Base-by-base conservation (phyloP, 2,888 invertebrate genomes). In the Trachelus stipa region DNA sequence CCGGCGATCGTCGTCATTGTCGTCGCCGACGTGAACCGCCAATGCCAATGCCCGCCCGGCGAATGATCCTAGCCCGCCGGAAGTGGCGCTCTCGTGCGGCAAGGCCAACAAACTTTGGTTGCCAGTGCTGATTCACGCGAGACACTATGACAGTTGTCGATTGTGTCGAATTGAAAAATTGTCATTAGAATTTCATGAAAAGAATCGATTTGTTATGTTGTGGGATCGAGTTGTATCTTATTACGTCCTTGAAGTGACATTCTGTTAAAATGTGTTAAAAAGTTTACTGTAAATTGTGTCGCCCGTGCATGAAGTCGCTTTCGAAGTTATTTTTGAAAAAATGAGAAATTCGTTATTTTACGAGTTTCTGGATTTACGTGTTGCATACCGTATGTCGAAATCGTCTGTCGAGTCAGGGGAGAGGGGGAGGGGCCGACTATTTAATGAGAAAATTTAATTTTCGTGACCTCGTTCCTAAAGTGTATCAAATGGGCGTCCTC, bases 381-480 rank as follows among this genome's bases (percentile, higher is more conserved):
- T 23, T 23, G 56, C 56, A 56, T 56, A 23, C 56, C 23, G 23
- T 9, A 23, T 56, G 56, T 56, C 71, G 71, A 31, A 34, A 33
- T 71, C 3, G 6, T 34, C 9, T 30, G 23, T 71, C 33, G 71
- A 71, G 34, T 15, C 71, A 3, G 11, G 33, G 71, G 33, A 4
- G 4, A 4, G 69, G 30, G 0, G 33, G 30, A 3, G 71, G 12
- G 71, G 15, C n/a, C 69, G 33, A 33, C 12, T 71, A n/a, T 34
- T 87, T 89, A 88, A 91, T 90, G 88, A 85, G 88, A 88, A 90
- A 91, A 90, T 90, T 89, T 88, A 90, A 91, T 90, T 91, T 90
- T 90, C 90, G 85, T 90, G 90, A 89, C 91, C 91, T 87, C 89
- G 90, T 91, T 91, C 86, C 88, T 83, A 84, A 87, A 88, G 86